phyloP scores from a whole-genome alignment of 2,797 vertebrate genomes.

The Graptemys geographica region DNA sequence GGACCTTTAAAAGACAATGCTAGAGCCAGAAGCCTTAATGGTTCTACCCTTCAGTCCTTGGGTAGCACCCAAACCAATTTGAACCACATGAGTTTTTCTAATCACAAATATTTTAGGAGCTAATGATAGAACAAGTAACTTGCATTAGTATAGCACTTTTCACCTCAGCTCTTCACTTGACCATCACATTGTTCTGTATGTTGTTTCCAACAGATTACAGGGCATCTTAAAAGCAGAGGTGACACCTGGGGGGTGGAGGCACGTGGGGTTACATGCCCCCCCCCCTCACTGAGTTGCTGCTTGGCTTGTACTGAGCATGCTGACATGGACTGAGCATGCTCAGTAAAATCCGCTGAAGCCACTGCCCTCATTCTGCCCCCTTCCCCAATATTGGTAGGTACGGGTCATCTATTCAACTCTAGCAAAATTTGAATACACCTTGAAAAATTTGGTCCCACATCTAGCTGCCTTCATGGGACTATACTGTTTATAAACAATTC shows the following conservation, averaged over 20 bases:
- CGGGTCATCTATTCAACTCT: neutral
- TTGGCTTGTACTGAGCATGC: neutral
- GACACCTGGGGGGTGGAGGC: neutral
- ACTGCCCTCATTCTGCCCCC: neutral
- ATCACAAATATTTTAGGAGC: neutral
- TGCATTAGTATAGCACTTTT: neutral
- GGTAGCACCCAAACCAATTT: rapidly evolving
- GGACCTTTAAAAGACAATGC: neutral
- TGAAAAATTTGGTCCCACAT: neutral
- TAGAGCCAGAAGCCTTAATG: neutral
- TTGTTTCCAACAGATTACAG: neutral
- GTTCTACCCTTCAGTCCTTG: neutral
- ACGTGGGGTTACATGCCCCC: too few relatives aligned
- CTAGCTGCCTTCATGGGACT: neutral
- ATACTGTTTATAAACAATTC: conserved; percentile 1
- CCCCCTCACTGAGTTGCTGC: neutral
- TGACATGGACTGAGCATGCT: neutral
- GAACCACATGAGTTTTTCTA: neutral
- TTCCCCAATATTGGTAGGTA: neutral
- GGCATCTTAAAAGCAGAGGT: neutral
- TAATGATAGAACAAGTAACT: neutral
- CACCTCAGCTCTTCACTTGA: neutral
- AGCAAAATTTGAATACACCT: neutral
- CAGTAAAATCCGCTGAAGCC: neutral
- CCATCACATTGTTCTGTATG: neutral